Evolutionary conservation across 2,888 invertebrate species (phyloP).

Genomic region (Congeria kusceri): DNA sequence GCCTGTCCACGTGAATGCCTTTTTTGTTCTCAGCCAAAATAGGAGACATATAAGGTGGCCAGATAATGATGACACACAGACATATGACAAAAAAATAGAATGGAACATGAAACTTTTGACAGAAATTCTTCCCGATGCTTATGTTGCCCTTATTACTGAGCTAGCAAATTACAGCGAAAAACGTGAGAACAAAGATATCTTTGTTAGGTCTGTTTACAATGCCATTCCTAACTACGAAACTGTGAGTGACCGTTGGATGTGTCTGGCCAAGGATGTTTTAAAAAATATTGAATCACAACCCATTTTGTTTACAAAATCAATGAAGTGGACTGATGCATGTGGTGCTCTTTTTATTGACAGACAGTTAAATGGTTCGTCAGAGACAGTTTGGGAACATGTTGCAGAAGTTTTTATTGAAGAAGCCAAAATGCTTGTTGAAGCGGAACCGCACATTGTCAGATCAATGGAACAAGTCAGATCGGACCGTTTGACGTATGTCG

Average conservation of each 20-base stretch:
- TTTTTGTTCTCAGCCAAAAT: slow-evolving; percentile 46
- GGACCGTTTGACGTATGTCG: background rate
- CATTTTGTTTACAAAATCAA: background rate
- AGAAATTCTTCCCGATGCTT: slow-evolving; percentile 44
- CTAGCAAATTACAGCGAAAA: slow-evolving; percentile 6
- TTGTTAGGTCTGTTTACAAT: slow-evolving; percentile 22
- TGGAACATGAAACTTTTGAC: slow-evolving; percentile 21
- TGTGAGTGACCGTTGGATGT: slow-evolving; percentile 20
- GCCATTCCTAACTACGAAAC: slow-evolving; percentile 17
- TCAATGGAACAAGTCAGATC: slow-evolving; percentile 5
- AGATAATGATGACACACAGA: background rate
- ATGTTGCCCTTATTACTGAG: slow-evolving; percentile 17
- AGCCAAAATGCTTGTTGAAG: background rate
- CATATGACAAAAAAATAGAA: slow-evolving; percentile 30
- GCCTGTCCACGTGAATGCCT: slow-evolving; percentile 52
- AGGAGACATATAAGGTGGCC: slow-evolving; percentile 43
- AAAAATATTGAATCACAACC: slow-evolving; percentile 2
- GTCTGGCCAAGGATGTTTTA: slow-evolving; percentile 17
- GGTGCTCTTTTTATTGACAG: background rate
- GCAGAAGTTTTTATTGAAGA: slow-evolving; percentile 2
- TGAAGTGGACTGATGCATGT: background rate
- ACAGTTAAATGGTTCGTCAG: background rate
- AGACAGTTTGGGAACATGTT: slow-evolving; percentile 9
- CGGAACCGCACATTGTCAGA: slow-evolving; percentile 1
- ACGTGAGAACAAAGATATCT: background rate